Evolutionary conservation across 1,140 invertebrate genomes (phyloP), one percentile per base, ranked within the genome.

Genomic region (Oedothorax gibbosus): DNA sequence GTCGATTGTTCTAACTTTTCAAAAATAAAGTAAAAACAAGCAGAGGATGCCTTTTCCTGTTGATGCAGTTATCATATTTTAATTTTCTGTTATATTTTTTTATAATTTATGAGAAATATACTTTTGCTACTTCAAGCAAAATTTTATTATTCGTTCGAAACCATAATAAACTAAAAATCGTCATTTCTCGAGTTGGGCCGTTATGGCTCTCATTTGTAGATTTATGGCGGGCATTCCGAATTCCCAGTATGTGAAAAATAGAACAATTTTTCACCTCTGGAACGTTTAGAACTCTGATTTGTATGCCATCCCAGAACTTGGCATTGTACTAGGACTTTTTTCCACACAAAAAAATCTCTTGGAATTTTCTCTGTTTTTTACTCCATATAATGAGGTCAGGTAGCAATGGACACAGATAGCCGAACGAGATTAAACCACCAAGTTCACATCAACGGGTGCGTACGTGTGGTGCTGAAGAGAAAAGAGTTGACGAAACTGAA

Each of bases 261-360:
- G 77, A 54, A 65, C 77, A 79, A 79, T 79, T 68, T 68, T 68
- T 79, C 77, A 79, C 77, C n/a, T 79, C 50, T 79, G 77, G 77
- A 68, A 79, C 68, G 77, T 15, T 66, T 20, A 35, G 50, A 20
- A 3, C 60, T 56, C 77, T 79, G 77, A 79, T 79, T 79, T 79
- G 77, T 79, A 79, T 79, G 77, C 77, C 64, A 79, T 79, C 20
- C 77, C 50, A 68, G 77, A 66, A 64, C 15, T 20, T 68, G 60
- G 35, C 75, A n/a, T 64, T 77, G 75, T 68, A 68, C 75, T n/a
- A n/a, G 35, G 14, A 49, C 14, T 77, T 65, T 65, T 79, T 73
- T 50, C 51, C 15, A 14, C 7, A n/a, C 7, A n/a, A 66, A 50
- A 79, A 79, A 68, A 62, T 79, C 56, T 53, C 0, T 21, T 66